Evolutionary conservation across 2,888 invertebrate species (phyloP), one percentile per base, ranked within the genome.

Genomic region (Caenorhabditis plicata): DNA sequence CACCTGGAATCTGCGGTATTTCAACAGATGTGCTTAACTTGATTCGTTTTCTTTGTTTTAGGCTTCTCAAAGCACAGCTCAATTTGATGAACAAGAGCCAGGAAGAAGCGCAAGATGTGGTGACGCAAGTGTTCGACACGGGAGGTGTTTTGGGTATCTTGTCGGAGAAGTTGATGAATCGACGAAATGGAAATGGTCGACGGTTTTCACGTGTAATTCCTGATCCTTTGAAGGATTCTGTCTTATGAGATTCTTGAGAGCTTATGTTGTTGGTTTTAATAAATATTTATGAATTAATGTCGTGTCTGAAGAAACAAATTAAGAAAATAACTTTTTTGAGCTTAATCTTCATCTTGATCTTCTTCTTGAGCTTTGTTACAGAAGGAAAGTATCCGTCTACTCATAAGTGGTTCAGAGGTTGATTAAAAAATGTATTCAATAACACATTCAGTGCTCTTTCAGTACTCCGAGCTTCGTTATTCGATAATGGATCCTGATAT

Each of bases 1-100:
- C 39, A 63, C 64, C 4, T 68, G 68, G 68, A 68, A 68, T 38
- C 32, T 68, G 33, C 41, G 66, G 58, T 58, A 23, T 2, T 22
- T 8, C 19, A 17, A 53, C 31, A 5, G 15, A 36, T 35, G n/a
- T 31, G 33, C 20, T 22, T 44, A 27, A 31, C 23, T 20, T 23
- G 19, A 23, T 15, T 20, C 8, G 0, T 9, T 20, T 25, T 40
- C 11, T 20, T 20, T 55, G 83, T 78, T 84, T 84, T 17, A 81
- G 85, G 29, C 82, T 86, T 33, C 77, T 86, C 44, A 83, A 84
- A 63, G 85, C 85, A 15, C 86, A 86, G 66, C 81, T 85, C 36
- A 85, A 85, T 56, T 80, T 85, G 19, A 77, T 86, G 64, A 74
- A 77, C 29, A 83, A 84, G 56, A 82, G 83, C 32, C 83, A 83